Evolutionary conservation across 1,140 invertebrate species (phyloP), one percentile per base, ranked within the genome.

Genomic region (Bombus pascuorum): DNA sequence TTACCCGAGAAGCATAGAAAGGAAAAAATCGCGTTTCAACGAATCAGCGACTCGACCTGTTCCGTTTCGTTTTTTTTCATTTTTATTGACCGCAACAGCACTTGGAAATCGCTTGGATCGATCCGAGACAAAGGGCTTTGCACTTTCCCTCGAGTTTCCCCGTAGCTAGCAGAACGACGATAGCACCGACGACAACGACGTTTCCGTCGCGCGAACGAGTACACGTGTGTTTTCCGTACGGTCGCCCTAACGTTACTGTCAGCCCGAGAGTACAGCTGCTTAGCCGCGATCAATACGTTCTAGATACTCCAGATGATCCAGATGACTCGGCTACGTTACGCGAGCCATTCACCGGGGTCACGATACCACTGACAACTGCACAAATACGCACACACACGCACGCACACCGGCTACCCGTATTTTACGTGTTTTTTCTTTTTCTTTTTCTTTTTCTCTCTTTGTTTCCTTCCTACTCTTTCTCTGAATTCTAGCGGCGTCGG

Each of bases 251-350:
- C 92, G 92, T 91, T 92, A 94, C 94, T 94, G 94, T 93, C 93
- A 85, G 86, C 88, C 47, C 74, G 66, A 85, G 32, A 66, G 81
- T 89, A 82, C 93, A 93, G 93, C 93, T 94, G 93, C 92, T 92
- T 90, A 78, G 86, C 74, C 87, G 82, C 93, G 94, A 94, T 94
- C 94, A 94, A 94, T 94, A 94, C 91, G 89, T 90, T 91, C 86
- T 88, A 93, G 93, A 94, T 94, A 92, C 89, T 93, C 90, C 85
- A 94, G 93, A 94, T 94, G 88, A 91, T 93, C 66, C 81, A 90
- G 89, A 90, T 90, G 70, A 83, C 71, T 72, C 70, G 59, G 44
- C 77, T 70, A 87, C 81, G 72, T 32, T 76, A 83, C 75, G 66
- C 47, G 53, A 83, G 72, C 89, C 89, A 89, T 90, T 90, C 62